Evolutionary conservation across 2,888 invertebrate species (phyloP).

Genomic region (Entomobrya multifasciata): DNA sequence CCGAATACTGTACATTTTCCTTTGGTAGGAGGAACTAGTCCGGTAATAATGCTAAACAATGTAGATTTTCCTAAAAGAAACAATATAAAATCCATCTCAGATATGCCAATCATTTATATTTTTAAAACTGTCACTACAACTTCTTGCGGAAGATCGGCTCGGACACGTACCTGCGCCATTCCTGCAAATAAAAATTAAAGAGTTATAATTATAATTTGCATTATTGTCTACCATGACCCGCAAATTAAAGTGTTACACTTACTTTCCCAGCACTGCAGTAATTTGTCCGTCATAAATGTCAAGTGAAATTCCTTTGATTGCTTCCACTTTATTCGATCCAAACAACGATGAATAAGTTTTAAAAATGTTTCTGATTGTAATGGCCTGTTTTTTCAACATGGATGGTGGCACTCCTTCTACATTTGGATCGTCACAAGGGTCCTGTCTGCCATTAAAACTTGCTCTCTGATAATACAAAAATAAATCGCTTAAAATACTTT

Average conservation of each 20-base stretch:
- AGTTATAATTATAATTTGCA: neutral
- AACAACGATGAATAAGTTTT: slow-evolving; percentile 87
- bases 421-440: slow-evolving; percentile 83
- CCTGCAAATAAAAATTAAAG: slow-evolving; percentile 31
- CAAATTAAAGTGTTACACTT: no score
- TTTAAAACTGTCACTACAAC: neutral
- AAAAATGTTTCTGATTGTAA: slow-evolving; percentile 87
- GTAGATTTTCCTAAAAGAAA: slow-evolving; percentile 87
- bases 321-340: slow-evolving; percentile 84
- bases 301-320: slow-evolving; percentile 85
- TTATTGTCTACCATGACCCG: no score
- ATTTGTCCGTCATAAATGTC: slow-evolving; percentile 93
- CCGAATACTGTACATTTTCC: slow-evolving; percentile 90
- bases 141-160: no score
- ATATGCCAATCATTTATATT: neutral
- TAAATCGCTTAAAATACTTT: neutral
- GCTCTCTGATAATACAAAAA: slow-evolving; percentile 21
- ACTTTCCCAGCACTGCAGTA: slow-evolving; percentile 88
- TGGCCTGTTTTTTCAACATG: slow-evolving; percentile 88
- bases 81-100: neutral
- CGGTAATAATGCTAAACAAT: slow-evolving; percentile 91
- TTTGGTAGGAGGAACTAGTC: slow-evolving; percentile 88
- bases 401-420: slow-evolving; percentile 89
- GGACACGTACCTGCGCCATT: slow-evolving; percentile 63
- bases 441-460: slow-evolving; percentile 76